Base-by-base conservation (phyloP, 2,797 vertebrate species). In the Kryptolebias ocellatus region DNA sequence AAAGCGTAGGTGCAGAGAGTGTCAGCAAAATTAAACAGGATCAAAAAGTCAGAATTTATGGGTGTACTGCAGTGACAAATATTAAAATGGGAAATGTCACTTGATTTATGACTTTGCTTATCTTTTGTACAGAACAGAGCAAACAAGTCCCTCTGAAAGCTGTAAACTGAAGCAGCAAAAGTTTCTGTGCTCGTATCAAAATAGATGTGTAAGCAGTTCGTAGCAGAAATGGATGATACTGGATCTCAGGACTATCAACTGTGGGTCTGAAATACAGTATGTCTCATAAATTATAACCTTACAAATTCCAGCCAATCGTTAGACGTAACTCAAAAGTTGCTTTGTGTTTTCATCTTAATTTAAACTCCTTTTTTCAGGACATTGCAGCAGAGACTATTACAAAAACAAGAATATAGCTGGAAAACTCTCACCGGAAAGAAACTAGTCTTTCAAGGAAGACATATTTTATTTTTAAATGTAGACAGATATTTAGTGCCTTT, bases 41-140 rank as follows among this genome's bases (percentile, higher is more conserved):
- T 27, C 29, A 29, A 70, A 72, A 78, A 62, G 64, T 74, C 56
- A n/a, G 53, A 70, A 80, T 83, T 81, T 80, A 72, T 75, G 53
- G 56, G 45, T 45, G 18, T 51, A 62, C 53, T 51, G 11, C 44
- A 34, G 29, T 44, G 71, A 54, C 68, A 64, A 39, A 66, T 58
- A 76, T 49, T 49, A 60, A 76, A 75, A 80, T 29, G 54, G 42
- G 28, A 71, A 72, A 75, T 64, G 51, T 53, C 72, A 57, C 54
- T 49, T 68, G 80, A 86, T 84, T 80, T 74, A 82, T 64, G 55
- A 64, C 61, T 71, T 64, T 8, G 53, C 76, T 75, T 74, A 50
- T 70, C 74, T 53, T 79, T 78, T 65, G 52, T 67, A 67, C 18
- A 58, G 51, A 68, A 58, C 64, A 55, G 49, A 53, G 58, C 71